Evolutionary conservation across 1,140 invertebrate species (phyloP).

Genomic region (Trachymyrmex septentrionalis): DNA sequence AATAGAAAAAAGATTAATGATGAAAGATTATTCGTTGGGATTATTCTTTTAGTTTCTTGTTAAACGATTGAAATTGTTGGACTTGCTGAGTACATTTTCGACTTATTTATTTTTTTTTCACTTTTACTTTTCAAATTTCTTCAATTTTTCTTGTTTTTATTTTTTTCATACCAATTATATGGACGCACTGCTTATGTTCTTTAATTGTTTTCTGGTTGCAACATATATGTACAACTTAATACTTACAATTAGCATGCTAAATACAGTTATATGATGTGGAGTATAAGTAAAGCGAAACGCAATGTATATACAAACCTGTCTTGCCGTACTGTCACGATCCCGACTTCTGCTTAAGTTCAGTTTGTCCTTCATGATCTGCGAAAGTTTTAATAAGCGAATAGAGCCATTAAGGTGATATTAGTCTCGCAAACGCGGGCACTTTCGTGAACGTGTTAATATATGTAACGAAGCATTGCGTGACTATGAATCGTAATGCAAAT

Average conservation of each 20-base stretch:
- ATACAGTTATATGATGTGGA: conserved; percentile 4
- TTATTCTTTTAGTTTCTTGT: background rate
- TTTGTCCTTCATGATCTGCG: conserved; percentile 96
- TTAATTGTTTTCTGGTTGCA: background rate
- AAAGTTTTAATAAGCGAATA: conserved; percentile 70
- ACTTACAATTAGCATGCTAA: background rate
- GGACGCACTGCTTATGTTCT: background rate
- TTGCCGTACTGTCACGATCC: conserved; percentile 92
- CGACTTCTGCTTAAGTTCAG: conserved; percentile 93
- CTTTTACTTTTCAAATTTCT: background rate
- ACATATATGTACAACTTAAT: background rate
- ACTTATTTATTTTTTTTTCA: background rate
- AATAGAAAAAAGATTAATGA: background rate
- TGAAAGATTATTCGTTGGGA: background rate
- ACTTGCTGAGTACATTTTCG: background rate
- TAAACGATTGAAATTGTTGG: background rate
- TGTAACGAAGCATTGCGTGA: conserved; percentile 14
- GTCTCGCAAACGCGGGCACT: background rate
- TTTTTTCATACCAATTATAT: background rate
- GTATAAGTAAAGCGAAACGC: background rate
- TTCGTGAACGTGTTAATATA: conserved; percentile 16
- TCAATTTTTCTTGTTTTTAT: background rate
- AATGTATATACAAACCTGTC: conserved; percentile 88
- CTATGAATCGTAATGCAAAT: conserved; percentile 19
- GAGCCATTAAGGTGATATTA: conserved; percentile 16